A percentile compares a stretch with the other conserved stretches of the same genome.
These are phyloP conservation scores for Fregetta grallaria DNA, from an alignment of 2,113 vertebrate genomes.

Conservation along the genomic window DNA sequence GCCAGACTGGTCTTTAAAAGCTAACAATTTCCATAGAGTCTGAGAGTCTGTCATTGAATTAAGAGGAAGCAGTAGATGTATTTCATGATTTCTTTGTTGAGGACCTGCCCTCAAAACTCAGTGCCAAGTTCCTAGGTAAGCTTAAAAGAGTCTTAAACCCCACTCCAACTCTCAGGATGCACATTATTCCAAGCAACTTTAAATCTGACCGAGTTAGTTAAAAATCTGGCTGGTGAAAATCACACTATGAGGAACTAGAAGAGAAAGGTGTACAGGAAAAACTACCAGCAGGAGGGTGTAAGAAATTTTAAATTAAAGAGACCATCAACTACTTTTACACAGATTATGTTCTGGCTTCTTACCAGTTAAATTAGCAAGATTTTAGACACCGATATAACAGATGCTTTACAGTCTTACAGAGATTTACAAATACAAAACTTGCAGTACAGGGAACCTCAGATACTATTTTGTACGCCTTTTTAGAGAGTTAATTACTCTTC, in stretches of 20 bases:
- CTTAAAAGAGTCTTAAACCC: background rate
- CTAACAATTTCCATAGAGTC: conserved; percentile 20
- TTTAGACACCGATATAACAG: background rate
- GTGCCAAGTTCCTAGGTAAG: background rate
- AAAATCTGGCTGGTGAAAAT: background rate
- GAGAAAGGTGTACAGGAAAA: background rate
- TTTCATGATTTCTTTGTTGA: background rate
- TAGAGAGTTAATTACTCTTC: background rate
- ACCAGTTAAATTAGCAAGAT: background rate
- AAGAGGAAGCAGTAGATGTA: conserved; percentile 9
- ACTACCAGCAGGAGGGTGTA: background rate
- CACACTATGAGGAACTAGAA: background rate
- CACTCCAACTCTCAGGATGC: background rate
- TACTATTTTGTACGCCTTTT: background rate
- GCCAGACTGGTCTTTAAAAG: conserved; percentile 34
- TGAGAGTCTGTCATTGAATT: conserved; percentile 14
- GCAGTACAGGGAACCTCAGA: background rate
- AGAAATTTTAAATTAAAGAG: background rate
- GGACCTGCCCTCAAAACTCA: background rate
- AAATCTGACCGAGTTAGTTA: background rate
- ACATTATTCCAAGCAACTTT: background rate
- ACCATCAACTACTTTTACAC: background rate
- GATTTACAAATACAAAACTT: background rate
- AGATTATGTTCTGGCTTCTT: background rate
- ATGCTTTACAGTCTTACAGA: background rate